phyloP scores from a whole-genome alignment of 2,797 vertebrate species.

The Cossypha dichroa region DNA sequence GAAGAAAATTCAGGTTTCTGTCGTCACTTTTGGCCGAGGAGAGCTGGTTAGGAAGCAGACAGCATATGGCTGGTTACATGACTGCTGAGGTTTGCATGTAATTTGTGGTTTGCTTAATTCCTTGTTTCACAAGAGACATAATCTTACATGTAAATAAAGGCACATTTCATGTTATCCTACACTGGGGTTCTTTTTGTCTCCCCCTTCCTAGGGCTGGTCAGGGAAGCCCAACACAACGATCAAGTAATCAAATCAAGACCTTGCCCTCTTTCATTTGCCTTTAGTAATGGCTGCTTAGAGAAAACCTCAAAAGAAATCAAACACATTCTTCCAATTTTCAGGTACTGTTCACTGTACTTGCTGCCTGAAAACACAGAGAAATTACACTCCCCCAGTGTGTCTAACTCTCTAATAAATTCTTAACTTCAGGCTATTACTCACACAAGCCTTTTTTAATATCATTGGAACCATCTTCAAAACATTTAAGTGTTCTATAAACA shows the following conservation, averaged over 20 bases:
- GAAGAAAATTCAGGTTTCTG: background rate
- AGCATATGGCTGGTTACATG: conserved; percentile 23
- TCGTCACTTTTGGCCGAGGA: background rate
- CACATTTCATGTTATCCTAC: background rate
- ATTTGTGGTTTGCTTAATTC: conserved; percentile 26
- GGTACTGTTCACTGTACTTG: background rate
- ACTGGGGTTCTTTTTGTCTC: background rate
- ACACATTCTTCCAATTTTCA: background rate
- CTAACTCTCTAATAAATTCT: background rate
- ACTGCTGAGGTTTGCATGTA: background rate
- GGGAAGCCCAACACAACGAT: background rate
- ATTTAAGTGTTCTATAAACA: background rate
- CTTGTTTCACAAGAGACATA: background rate
- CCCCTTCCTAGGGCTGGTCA: background rate
- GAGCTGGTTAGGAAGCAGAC: background rate
- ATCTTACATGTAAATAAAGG: background rate
- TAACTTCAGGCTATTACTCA: background rate
- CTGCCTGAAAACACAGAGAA: background rate
- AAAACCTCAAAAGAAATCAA: background rate
- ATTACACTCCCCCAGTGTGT: background rate
- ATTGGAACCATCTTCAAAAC: background rate
- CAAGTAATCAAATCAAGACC: background rate
- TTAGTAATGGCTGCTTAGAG: background rate
- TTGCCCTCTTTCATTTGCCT: background rate
- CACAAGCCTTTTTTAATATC: background rate